phyloP scores from a whole-genome alignment of 2,797 vertebrate genomes.

The Anguilla megastoma region DNA sequence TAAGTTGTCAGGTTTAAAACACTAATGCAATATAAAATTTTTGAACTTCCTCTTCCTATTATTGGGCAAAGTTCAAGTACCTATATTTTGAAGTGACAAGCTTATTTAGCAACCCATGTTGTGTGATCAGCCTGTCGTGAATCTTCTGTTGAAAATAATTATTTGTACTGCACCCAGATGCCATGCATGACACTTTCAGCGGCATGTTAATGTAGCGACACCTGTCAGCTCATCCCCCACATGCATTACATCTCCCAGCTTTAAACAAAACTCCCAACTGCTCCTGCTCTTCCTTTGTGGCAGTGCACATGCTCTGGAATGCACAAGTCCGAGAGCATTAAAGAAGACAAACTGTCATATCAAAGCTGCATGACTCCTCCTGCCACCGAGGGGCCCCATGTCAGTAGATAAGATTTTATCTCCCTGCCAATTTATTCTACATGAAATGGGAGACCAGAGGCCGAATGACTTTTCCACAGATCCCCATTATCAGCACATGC shows the following conservation, averaged over 20 bases:
- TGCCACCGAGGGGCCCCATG: conserved; percentile 13
- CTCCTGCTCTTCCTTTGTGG: background rate
- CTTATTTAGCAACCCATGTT: background rate
- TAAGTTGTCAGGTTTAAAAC: background rate
- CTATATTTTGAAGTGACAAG: conserved; percentile 3
- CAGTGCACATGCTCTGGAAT: background rate
- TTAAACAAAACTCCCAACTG: background rate
- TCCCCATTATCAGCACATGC: conserved; percentile 35
- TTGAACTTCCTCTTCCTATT: background rate
- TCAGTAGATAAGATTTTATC: conserved; percentile 34
- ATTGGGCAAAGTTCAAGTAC: background rate
- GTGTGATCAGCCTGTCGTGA: background rate
- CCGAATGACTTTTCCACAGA: conserved; percentile 34
- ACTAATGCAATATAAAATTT: background rate
- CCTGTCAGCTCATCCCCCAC: background rate
- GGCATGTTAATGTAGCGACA: background rate
- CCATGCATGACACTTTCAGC: background rate
- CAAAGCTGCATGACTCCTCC: conserved; percentile 12
- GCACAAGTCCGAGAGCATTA: background rate
- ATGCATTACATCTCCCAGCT: background rate
- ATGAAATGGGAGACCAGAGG: conserved; percentile 28
- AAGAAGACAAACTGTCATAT: conserved; percentile 27
- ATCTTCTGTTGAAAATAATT: background rate
- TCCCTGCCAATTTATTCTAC: conserved; percentile 27
- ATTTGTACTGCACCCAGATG: background rate